Percentiles rank a stretch among this genome's conserved stretches.
Evolutionary conservation across 2,888 invertebrate species (phyloP).

Genomic region (Charanyca ferruginea): DNA sequence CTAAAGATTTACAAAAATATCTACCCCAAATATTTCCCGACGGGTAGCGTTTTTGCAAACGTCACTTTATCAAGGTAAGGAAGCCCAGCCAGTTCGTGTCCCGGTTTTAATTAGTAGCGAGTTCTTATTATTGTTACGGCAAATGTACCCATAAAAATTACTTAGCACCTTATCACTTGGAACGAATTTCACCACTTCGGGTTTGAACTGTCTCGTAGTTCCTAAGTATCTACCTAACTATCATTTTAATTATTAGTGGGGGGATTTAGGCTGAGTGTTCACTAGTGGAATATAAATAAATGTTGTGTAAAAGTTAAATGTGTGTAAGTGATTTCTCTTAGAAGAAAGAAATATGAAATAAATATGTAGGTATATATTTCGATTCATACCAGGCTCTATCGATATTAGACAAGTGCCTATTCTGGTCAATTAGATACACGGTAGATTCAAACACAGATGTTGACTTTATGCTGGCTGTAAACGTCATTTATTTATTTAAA

Average conservation of each 20-base stretch:
- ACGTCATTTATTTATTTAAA: too few species aligned
- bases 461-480: too few species aligned
- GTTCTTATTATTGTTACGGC: conserved; percentile 87
- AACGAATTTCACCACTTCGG: conserved; percentile 66
- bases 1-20: too few species aligned
- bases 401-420: too few species aligned
- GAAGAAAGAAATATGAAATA: too few species aligned
- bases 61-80: conserved; percentile 82
- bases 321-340: too few species aligned
- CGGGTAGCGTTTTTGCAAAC: conserved; percentile 70
- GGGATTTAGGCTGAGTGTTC: neutral
- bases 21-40: neutral
- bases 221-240: conserved; percentile 10
- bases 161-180: conserved; percentile 79
- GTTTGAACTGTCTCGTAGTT: conserved; percentile 35
- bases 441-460: too few species aligned
- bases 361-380: too few species aligned
- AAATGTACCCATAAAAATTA: conserved; percentile 85
- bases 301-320: too few species aligned
- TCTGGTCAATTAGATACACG: too few species aligned
- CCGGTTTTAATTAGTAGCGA: conserved; percentile 88
- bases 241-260: conserved; percentile 5
- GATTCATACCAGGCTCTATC: too few species aligned
- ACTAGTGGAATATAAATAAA: too few species aligned
- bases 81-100: conserved; percentile 77